Percentiles rank a stretch among this genome's conserved stretches.
Evolutionary conservation across 2,797 vertebrate species (phyloP).

Genomic region (Lutjanus campechanus): DNA sequence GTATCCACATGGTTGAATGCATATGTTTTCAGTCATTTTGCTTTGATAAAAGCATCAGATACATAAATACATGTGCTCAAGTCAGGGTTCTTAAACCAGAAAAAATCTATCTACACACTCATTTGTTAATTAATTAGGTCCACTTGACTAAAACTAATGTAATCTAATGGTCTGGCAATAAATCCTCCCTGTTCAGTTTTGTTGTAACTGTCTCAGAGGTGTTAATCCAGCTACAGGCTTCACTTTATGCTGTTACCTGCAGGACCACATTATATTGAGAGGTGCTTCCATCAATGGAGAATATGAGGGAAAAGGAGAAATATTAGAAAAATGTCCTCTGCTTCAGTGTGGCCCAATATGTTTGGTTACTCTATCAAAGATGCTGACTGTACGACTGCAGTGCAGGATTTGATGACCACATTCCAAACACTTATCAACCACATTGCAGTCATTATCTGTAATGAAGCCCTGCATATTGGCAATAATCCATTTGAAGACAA

Average conservation of each 20-base stretch:
- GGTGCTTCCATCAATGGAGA: no score
- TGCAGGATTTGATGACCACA: neutral
- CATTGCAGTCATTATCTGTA: neutral
- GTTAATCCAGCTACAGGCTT: neutral
- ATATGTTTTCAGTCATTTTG: no score
- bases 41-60: no score
- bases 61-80: no score
- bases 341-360: neutral
- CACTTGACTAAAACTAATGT: no score
- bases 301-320: neutral
- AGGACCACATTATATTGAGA: no score
- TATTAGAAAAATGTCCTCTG: neutral
- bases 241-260: neutral
- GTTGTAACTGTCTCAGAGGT: neutral
- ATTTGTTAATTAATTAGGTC: no score
- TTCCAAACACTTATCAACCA: neutral
- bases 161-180: neutral
- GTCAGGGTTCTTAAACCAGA: no score
- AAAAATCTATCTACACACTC: no score
- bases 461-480: neutral
- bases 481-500: neutral
- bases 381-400: neutral
- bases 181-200: neutral
- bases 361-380: no score
- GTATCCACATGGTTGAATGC: no score